phyloP scores from a whole-genome alignment of 2,888 invertebrate species.

The Rotaria macrura region DNA sequence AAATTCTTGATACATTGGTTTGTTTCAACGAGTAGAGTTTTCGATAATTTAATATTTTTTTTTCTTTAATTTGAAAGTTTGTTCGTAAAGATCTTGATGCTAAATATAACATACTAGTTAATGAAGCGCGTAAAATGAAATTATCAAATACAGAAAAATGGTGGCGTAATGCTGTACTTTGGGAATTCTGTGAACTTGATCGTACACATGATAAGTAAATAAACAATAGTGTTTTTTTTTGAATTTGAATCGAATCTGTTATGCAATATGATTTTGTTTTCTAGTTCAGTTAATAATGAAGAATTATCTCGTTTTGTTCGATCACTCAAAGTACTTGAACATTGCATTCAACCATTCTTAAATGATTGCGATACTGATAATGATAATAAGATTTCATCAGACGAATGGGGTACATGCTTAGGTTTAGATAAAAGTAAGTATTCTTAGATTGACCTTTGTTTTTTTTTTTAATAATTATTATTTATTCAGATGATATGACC shows the following conservation, averaged over 20 bases:
- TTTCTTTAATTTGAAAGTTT: constrained; percentile 12
- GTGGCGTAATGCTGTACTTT: constrained; percentile 71
- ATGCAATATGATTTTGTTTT: too few species aligned
- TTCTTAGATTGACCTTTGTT: not conserved
- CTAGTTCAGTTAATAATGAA: constrained; percentile 71
- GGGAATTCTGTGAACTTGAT: constrained; percentile 90
- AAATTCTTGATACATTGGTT: constrained; percentile 27
- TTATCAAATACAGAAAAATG: constrained; percentile 32
- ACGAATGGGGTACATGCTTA: constrained; percentile 72
- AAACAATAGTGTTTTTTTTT: not conserved
- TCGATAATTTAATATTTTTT: too few species aligned
- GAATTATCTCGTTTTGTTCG: constrained; percentile 91
- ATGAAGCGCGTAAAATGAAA: constrained; percentile 31
- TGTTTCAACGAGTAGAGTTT: not conserved
- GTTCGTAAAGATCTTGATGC: constrained; percentile 29
- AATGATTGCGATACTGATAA: constrained; percentile 75
- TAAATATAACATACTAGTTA: constrained; percentile 26
- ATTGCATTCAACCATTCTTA: constrained; percentile 91
- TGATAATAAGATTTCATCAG: constrained; percentile 76
- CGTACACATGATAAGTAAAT: constrained; percentile 35
- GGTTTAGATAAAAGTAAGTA: constrained; percentile 2
- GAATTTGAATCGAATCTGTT: too few species aligned
- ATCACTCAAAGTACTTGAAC: constrained; percentile 84
- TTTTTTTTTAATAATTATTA: not conserved
- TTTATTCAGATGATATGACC: not conserved